phyloP scores from a whole-genome alignment of 2,113 vertebrate genomes.

The Trogon melanurus region DNA sequence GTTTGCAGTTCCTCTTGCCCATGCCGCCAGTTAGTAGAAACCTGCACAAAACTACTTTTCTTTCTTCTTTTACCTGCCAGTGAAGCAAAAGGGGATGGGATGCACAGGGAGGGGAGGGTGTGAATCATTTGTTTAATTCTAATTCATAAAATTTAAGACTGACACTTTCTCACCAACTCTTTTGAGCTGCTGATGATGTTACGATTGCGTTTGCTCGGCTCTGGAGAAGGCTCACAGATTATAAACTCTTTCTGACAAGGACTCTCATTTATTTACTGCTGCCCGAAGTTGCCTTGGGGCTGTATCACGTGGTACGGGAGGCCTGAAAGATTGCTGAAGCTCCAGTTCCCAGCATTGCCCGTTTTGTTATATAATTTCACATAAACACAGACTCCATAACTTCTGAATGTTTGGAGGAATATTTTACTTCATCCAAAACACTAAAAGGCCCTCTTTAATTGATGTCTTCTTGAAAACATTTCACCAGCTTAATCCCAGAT shows the following conservation, averaged over 20 bases:
- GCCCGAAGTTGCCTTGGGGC: conserved; percentile 47
- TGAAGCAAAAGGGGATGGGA: neutral
- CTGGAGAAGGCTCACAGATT: neutral
- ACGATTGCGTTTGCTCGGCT: neutral
- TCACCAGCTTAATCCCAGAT: neutral
- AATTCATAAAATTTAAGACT: neutral
- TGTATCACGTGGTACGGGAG: neutral
- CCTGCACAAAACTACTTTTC: neutral
- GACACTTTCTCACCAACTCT: neutral
- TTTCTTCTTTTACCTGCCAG: neutral
- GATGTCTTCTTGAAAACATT: neutral
- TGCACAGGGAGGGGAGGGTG: neutral
- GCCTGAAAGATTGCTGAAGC: conserved; percentile 13
- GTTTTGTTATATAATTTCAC: conserved; percentile 33
- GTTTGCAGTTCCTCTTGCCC: neutral
- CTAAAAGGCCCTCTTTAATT: neutral
- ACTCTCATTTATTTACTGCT: conserved; percentile 53
- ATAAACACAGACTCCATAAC: conserved; percentile 31
- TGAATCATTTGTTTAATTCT: conserved; percentile 6
- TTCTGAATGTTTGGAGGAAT: neutral
- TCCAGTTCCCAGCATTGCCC: conserved; percentile 40
- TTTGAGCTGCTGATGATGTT: neutral
- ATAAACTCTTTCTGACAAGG: conserved; percentile 62
- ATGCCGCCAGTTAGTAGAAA: neutral
- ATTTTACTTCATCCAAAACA: neutral